A percentile compares a stretch with the other conserved stretches of the same genome.
Conservation (phyloP, 2,113 vertebrate genomes). For the Saguinus imperator region DNA sequence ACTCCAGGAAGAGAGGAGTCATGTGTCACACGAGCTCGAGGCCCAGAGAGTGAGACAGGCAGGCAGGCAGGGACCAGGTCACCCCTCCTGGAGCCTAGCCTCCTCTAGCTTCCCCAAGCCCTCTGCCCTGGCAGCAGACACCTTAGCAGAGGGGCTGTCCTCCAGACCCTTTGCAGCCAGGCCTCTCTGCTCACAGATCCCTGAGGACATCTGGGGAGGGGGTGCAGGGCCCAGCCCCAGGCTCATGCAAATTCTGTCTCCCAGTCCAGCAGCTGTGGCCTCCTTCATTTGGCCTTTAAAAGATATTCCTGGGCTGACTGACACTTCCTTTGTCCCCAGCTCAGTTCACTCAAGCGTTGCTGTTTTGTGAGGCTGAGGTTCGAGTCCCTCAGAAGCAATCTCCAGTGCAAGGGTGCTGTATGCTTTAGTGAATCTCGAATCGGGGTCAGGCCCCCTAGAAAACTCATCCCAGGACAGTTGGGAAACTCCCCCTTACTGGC, state of each 20-base stretch:
- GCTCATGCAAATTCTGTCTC: not conserved
- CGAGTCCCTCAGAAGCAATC: not conserved
- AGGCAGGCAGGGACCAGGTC: not conserved
- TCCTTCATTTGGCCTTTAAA: not conserved
- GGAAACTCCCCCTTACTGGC: not conserved
- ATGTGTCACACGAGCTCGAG: not conserved
- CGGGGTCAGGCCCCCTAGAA: not conserved
- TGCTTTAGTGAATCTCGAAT: not conserved
- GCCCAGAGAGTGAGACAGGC: not conserved
- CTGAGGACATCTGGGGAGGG: not conserved
- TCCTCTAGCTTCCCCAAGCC: not conserved
- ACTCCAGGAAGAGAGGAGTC: not conserved
- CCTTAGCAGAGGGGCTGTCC: not conserved
- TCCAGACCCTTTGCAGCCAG: not conserved
- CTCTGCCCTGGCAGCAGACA: not conserved
- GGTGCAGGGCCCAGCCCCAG: not conserved
- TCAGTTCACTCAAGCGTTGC: not conserved
- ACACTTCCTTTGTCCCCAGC: constrained; percentile 51
- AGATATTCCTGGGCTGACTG: not conserved
- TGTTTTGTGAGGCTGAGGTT: not conserved
- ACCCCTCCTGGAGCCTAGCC: too few species aligned
- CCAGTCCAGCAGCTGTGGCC: not conserved
- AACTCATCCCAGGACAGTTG: not conserved
- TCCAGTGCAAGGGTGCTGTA: not conserved
- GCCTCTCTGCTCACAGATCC: not conserved